Conservation (phyloP, 1,140 invertebrate genomes). For the Dendroctonus ponderosae region DNA sequence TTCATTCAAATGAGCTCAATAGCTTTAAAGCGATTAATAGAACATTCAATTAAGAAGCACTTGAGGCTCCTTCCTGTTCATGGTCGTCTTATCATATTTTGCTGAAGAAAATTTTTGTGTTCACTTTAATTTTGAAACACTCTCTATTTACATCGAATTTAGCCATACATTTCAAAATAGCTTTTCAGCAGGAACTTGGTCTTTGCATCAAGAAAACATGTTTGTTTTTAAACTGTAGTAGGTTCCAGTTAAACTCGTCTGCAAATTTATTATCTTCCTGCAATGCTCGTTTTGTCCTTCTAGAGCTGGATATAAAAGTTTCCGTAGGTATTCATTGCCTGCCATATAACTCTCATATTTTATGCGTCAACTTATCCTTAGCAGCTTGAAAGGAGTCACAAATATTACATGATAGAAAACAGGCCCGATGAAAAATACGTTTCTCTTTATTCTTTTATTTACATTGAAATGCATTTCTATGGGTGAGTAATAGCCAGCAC, state of each 20-base stretch:
- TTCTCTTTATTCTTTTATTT: constrained; percentile 14
- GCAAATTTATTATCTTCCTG: too few species aligned
- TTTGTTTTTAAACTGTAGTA: too few species aligned
- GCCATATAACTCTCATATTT: constrained; percentile 4
- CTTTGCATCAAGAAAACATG: too few species aligned
- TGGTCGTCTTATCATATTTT: too few species aligned
- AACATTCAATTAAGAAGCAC: too few species aligned
- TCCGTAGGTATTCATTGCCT: not conserved
- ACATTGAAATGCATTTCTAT: constrained; percentile 14
- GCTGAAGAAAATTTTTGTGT: too few species aligned
- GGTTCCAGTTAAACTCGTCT: too few species aligned
- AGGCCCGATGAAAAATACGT: constrained; percentile 11
- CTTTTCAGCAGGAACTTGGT: not conserved
- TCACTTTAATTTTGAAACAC: not conserved
- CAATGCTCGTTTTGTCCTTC: too few species aligned
- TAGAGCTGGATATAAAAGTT: constrained; percentile 4
- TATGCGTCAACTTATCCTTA: constrained; percentile 9
- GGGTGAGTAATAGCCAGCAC: constrained; percentile 13
- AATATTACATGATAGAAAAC: constrained; percentile 6
- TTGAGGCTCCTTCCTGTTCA: too few species aligned
- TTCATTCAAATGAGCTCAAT: too few species aligned
- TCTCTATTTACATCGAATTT: not conserved
- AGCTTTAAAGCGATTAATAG: too few species aligned
- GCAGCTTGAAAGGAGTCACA: not conserved
- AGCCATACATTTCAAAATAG: not conserved